Evolutionary conservation across 2,888 invertebrate genomes (phyloP).

Genomic region (Mimas tiliae): DNA sequence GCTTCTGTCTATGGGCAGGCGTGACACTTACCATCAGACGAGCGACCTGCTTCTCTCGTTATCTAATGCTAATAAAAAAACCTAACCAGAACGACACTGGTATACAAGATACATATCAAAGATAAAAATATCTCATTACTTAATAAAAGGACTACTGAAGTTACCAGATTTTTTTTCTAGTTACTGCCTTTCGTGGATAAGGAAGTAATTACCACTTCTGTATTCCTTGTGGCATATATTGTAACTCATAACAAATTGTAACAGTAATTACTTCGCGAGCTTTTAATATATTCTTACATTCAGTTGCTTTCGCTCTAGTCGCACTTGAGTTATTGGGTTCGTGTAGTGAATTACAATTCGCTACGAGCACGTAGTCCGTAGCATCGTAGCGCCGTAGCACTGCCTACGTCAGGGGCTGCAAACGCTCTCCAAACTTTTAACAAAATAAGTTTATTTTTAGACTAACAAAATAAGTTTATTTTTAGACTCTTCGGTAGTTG

Average conservation of each 20-base stretch:
- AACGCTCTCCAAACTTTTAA: conserved; percentile 30
- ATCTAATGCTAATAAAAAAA: no score
- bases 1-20: no score
- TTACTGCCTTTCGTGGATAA: no score
- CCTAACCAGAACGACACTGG: no score
- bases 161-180: no score
- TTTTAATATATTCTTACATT: conserved; percentile 59
- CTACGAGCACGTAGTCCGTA: conserved; percentile 54
- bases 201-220: conserved; percentile 1
- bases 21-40: no score
- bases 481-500: neutral
- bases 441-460: neutral
- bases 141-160: no score
- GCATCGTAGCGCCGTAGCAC: conserved; percentile 39
- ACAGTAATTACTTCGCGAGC: conserved; percentile 58
- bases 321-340: conserved; percentile 68
- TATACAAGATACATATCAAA: no score
- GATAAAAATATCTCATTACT: no score
- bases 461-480: no score
- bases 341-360: conserved; percentile 65
- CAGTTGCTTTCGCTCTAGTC: conserved; percentile 51
- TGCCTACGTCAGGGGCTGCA: conserved; percentile 44
- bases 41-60: no score
- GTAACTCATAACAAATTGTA: conserved; percentile 47
- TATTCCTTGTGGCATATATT: conserved; percentile 5